Evolutionary conservation across 2,797 vertebrate species (phyloP).

Genomic region (Cynopterus sphinx): DNA sequence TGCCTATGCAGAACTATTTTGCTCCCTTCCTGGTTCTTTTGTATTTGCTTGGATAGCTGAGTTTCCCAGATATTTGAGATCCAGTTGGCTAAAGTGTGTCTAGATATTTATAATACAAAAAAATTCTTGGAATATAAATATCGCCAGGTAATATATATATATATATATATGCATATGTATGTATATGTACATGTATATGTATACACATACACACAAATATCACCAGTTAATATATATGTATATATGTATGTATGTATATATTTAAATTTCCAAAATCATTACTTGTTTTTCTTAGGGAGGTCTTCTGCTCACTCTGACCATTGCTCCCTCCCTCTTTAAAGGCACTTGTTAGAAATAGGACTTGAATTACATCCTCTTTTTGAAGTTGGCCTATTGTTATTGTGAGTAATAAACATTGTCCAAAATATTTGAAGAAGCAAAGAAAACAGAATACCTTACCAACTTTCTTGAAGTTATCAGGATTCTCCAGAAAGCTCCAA

Average conservation of each 20-base stretch:
- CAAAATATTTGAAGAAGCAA: background rate
- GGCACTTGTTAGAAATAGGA: background rate
- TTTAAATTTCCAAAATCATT: constrained; percentile 5
- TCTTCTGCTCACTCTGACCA: background rate
- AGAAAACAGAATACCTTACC: background rate
- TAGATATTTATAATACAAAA: constrained; percentile 12
- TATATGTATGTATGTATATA: background rate
- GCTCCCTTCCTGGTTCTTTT: background rate
- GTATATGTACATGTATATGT: background rate
- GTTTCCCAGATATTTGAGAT: background rate
- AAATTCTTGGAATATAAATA: constrained; percentile 40
- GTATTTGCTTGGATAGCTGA: constrained; percentile 10
- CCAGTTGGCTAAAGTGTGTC: background rate
- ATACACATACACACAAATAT: background rate
- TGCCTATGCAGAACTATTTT: constrained; percentile 20
- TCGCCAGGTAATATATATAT: background rate
- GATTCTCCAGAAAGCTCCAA: background rate
- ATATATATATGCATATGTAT: background rate
- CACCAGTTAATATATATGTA: too few species aligned
- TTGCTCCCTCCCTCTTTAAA: background rate
- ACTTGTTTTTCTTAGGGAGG: background rate
- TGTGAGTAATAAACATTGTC: background rate
- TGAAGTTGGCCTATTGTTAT: background rate
- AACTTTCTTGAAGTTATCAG: background rate
- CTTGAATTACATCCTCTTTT: constrained; percentile 34